Percentiles rank a stretch among this genome's conserved stretches.
These are phyloP conservation scores for Hormiphora californensis DNA, from an alignment of 37 sponge, comb jelly and placozoan genomes.

Conservation along the genomic window DNA sequence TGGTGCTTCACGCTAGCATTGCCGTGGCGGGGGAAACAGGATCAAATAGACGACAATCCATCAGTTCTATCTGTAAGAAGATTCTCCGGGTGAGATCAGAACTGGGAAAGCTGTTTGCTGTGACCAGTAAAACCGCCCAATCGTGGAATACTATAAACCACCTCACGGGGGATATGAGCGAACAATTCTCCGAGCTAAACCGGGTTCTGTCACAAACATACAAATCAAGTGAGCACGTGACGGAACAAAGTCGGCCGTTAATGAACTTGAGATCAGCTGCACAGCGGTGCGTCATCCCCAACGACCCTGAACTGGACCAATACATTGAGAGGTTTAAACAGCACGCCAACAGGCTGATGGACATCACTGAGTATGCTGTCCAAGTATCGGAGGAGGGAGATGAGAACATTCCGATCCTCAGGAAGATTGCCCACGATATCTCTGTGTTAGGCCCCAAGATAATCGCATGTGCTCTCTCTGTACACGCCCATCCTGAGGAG, in stretches of 20 bases:
- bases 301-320: conserved; percentile 40
- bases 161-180: conserved; percentile 15
- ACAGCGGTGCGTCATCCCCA: background rate
- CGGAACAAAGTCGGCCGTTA: background rate
- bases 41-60: background rate
- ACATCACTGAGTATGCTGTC: conserved; percentile 47
- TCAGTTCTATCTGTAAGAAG: conserved; percentile 1
- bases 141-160: conserved; percentile 51
- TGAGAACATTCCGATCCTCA: background rate
- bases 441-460: conserved; percentile 36
- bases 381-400: conserved; percentile 11
- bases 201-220: conserved; percentile 42
- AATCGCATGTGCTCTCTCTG: conserved; percentile 38
- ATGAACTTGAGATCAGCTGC: background rate
- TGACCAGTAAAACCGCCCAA: conserved; percentile 30
- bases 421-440: conserved; percentile 18
- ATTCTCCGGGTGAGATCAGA: conserved; percentile 7
- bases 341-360: conserved; percentile 17
- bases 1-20: conserved; percentile 41
- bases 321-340: conserved; percentile 44
- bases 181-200: conserved; percentile 49
- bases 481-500: conserved; percentile 18
- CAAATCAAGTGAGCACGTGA: conserved; percentile 5
- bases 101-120: conserved; percentile 25
- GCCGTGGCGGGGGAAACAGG: conserved; percentile 36